Evolutionary conservation across 2,888 invertebrate species (phyloP).

Genomic region (Antheraea yamamai): DNA sequence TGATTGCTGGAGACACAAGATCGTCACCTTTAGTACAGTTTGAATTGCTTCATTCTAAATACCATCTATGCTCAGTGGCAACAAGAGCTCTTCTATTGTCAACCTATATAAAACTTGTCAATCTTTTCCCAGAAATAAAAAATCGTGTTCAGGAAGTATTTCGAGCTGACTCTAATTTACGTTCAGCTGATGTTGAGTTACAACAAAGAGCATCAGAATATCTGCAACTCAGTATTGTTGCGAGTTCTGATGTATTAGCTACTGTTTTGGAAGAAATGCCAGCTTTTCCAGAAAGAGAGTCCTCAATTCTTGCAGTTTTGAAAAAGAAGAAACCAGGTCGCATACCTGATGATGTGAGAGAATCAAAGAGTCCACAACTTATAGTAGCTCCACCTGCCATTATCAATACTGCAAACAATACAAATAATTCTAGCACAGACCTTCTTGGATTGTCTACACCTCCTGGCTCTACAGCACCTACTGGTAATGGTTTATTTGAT

Average conservation of each 20-base stretch:
- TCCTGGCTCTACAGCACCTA: conserved; percentile 86
- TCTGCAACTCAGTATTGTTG: conserved; percentile 96
- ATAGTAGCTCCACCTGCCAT: conserved; percentile 68
- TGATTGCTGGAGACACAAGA: conserved; percentile 98
- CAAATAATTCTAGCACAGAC: conserved; percentile 87
- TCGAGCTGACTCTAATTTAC: conserved; percentile 95
- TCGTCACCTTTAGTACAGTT: conserved; percentile 99
- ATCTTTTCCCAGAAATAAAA: conserved; percentile 99
- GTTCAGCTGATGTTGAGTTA: conserved; percentile 98
- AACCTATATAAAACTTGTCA: conserved; percentile 99
- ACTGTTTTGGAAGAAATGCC: conserved; percentile 99
- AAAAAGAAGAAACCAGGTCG: conserved; percentile 99
- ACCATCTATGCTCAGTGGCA: conserved; percentile 98
- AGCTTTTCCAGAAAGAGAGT: conserved; percentile 99
- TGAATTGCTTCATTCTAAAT: conserved; percentile 98
- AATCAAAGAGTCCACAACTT: conserved; percentile 89
- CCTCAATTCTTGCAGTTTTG: conserved; percentile 97
- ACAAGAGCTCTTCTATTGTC: conserved; percentile 97
- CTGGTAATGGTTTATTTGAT: conserved; percentile 92
- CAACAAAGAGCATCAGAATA: conserved; percentile 99
- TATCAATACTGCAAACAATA: conserved; percentile 75
- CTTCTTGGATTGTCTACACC: conserved; percentile 94
- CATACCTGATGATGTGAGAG: conserved; percentile 93
- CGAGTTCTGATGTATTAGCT: conserved; percentile 98
- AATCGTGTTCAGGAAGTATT: conserved; percentile 97